These are phyloP conservation scores for Proales similis DNA, from an alignment of 1,140 invertebrate genomes.

Conservation along the genomic window DNA sequence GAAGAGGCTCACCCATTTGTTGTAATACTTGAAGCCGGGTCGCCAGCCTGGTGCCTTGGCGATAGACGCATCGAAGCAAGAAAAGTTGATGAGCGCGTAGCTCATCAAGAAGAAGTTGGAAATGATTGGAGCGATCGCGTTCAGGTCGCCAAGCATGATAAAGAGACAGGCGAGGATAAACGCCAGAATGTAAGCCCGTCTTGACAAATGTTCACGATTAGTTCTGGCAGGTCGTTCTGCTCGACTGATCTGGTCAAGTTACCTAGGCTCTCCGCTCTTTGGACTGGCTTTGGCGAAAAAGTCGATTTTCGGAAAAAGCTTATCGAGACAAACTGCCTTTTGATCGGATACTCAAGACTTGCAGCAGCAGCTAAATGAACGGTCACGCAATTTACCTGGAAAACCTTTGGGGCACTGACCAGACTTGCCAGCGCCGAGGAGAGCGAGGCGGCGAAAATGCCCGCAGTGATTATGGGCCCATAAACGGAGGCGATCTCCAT, in stretches of 20 bases:
- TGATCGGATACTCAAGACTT: too few species aligned
- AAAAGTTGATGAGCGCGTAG: constrained; percentile 96
- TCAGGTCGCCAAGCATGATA: constrained; percentile 68
- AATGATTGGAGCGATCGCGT: constrained; percentile 57
- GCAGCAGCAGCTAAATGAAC: too few species aligned
- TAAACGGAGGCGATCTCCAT: constrained; percentile 85
- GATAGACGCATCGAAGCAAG: constrained; percentile 91
- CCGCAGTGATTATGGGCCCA: constrained; percentile 84
- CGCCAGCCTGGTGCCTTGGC: constrained; percentile 91
- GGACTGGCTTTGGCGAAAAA: constrained; percentile 72
- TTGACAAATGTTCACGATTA: too few species aligned
- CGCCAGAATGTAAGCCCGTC: constrained; percentile 84
- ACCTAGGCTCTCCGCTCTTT: constrained; percentile 86
- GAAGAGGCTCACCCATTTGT: constrained; percentile 87
- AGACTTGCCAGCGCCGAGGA: constrained; percentile 90
- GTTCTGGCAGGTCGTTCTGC: too few species aligned
- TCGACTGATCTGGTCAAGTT: too few species aligned
- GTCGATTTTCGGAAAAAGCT: constrained; percentile 83
- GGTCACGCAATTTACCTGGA: constrained; percentile 55
- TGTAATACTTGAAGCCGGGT: constrained; percentile 93
- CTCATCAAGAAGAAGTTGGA: constrained; percentile 97
- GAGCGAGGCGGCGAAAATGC: constrained; percentile 90
- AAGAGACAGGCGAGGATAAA: constrained; percentile 72
- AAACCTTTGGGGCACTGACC: constrained; percentile 76
- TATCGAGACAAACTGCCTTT: too few species aligned